Evolutionary conservation across 2,888 invertebrate species (phyloP).

Genomic region (Dynastes maya): DNA sequence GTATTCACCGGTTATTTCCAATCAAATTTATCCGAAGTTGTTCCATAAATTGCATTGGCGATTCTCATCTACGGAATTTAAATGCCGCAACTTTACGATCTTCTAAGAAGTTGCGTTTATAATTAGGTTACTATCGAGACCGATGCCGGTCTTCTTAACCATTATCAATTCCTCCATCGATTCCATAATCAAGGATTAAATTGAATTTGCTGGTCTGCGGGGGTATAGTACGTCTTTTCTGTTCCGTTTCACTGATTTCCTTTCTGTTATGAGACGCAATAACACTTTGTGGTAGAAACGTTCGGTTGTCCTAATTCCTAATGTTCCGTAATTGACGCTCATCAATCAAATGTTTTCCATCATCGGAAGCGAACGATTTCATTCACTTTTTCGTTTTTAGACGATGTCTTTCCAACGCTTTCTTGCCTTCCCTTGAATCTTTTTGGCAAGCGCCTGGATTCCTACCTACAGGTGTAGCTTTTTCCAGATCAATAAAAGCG

Average conservation of each 20-base stretch:
- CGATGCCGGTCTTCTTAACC: background rate
- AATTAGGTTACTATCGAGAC: background rate
- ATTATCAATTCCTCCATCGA: background rate
- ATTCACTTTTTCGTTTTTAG: constrained; percentile 17
- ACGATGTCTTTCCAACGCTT: background rate
- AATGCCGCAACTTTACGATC: background rate
- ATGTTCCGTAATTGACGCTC: constrained; percentile 22
- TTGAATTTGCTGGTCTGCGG: background rate
- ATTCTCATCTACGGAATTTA: background rate
- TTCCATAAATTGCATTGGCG: background rate
- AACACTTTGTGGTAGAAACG: constrained; percentile 17
- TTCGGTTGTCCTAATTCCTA: constrained; percentile 21
- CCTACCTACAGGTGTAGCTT: no score
- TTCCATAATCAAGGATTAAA: constrained; percentile 7
- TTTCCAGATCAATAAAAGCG: no score
- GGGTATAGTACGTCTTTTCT: background rate
- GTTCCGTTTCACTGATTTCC: background rate
- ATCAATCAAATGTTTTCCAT: constrained; percentile 40
- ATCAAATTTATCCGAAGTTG: background rate
- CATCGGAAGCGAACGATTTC: constrained; percentile 12
- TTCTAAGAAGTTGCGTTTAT: background rate
- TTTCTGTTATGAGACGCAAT: constrained; percentile 4
- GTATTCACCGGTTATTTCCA: background rate
- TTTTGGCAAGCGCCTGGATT: no score
- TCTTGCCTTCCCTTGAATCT: no score